Base-by-base conservation (phyloP, 2,113 vertebrate species). In the Myxocyprinus asiaticus region DNA sequence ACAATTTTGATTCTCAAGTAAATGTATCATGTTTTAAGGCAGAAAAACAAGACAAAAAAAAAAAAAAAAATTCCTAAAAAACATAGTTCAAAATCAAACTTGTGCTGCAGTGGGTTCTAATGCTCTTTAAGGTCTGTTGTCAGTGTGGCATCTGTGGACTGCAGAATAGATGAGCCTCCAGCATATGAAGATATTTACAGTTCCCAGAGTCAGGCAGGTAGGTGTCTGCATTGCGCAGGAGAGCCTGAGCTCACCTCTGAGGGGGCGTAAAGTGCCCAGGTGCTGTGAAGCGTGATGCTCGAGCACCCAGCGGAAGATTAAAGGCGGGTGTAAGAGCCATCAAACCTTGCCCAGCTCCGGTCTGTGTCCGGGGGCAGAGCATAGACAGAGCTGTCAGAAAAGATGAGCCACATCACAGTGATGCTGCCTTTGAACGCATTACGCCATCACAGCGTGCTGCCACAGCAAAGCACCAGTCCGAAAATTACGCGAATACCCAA, bases 231-330 rank as follows among this genome's bases (percentile, higher is more conserved):
- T 61, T 17, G 7, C 44, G 15, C 58, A 58, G 42, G 22, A 55
- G 56, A 56, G 14, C 1, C n/a, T 1, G 72, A 79, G 66, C 69
- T 50, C 68, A 73, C n/a, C 42, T 42, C n/a, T 74, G 77, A 64
- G 12, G 12, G 65, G 87, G 89, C 44, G 74, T 76, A 84, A 87
- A 82, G 87, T 65, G 72, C 77, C 61, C 88, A 91, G 85, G 88
- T 88, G 88, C 88, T 84, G 71, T 85, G 88, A 87, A 90, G 89
- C 88, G 85, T 82, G 87, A 86, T 78, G 77, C 79, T 83, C 78
- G 79, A 83, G 87, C 88, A 85, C 86, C 81, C 84, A 72, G 83
- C 74, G 83, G 83, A 88, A 91, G 92, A 92, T 93, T 88, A 93
- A 92, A 91, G 88, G 88, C 56, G 15, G 85, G 15, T 74, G 56